phyloP scores from a whole-genome alignment of 1,140 invertebrate genomes.

The Drosophila littoralis region DNA sequence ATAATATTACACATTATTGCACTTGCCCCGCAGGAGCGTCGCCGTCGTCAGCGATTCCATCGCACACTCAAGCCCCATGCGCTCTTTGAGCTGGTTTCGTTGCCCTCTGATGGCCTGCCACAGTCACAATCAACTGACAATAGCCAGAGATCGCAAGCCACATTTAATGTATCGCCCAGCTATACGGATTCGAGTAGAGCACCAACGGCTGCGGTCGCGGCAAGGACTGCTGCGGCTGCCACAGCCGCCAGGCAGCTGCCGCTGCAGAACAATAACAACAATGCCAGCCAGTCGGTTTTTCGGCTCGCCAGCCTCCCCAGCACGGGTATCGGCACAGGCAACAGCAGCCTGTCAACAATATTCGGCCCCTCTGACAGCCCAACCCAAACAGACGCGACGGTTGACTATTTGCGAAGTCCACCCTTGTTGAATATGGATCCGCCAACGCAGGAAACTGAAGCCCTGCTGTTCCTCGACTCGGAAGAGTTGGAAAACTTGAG shows the following conservation, averaged over 20 bases:
- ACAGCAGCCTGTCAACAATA: conserved; percentile 15
- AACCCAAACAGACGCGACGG: neutral
- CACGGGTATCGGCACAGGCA: conserved; percentile 34
- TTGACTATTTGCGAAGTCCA: conserved; percentile 3
- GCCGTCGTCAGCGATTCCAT: conserved; percentile 26
- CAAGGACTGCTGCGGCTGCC: neutral
- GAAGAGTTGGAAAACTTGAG: neutral
- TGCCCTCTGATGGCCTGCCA: neutral
- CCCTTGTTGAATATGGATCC: conserved; percentile 50
- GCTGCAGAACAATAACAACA: neutral
- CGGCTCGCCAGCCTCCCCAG: conserved; percentile 45
- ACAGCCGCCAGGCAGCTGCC: neutral
- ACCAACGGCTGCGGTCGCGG: neutral
- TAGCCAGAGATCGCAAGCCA: neutral
- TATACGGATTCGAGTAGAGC: neutral
- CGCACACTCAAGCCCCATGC: conserved; percentile 29
- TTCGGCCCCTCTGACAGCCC: neutral
- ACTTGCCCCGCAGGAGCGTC: conserved; percentile 15
- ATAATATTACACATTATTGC: neutral
- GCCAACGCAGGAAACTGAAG: neutral
- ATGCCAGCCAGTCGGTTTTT: conserved; percentile 57
- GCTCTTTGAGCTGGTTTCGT: conserved; percentile 24
- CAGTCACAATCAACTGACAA: neutral
- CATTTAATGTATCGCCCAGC: neutral
- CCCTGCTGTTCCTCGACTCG: neutral